Conservation (phyloP, 2,113 vertebrate genomes). For the Dunckerocampus dactyliophorus region DNA sequence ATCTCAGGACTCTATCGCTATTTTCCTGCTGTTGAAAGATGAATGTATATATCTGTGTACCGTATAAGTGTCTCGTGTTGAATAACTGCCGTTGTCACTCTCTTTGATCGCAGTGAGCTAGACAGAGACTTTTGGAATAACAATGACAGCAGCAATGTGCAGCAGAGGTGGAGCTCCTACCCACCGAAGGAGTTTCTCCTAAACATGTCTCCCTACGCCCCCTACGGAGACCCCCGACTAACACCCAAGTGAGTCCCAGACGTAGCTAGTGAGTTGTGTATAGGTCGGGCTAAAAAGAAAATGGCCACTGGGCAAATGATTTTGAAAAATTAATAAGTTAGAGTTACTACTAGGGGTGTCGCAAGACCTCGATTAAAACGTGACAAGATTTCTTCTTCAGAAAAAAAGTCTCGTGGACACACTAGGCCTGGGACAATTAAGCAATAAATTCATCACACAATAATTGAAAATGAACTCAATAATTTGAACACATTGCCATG, state of each 20-base stretch:
- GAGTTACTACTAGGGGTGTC: no score
- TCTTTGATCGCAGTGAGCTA: slow-evolving; percentile 89
- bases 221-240: slow-evolving; percentile 97
- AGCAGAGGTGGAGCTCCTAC: slow-evolving; percentile 99
- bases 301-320: slow-evolving; percentile 7
- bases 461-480: no score
- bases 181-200: slow-evolving; percentile 99
- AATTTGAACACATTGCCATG: no score
- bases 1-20: no score
- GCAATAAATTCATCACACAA: no score
- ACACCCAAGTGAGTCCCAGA: slow-evolving; percentile 99
- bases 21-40: not conserved
- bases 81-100: slow-evolving; percentile 61
- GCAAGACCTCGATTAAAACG: no score
- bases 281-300: slow-evolving; percentile 61
- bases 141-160: slow-evolving; percentile 99
- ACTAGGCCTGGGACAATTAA: no score
- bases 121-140: slow-evolving; percentile 99
- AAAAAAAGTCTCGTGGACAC: no score
- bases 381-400: no score
- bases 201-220: slow-evolving; percentile 99
- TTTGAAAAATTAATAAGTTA: not conserved
- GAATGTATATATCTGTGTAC: not conserved
- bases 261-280: slow-evolving; percentile 64
- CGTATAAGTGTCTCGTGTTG: not conserved